Evolutionary conservation across 2,888 invertebrate species (phyloP).

Genomic region (Brenthis daphne): DNA sequence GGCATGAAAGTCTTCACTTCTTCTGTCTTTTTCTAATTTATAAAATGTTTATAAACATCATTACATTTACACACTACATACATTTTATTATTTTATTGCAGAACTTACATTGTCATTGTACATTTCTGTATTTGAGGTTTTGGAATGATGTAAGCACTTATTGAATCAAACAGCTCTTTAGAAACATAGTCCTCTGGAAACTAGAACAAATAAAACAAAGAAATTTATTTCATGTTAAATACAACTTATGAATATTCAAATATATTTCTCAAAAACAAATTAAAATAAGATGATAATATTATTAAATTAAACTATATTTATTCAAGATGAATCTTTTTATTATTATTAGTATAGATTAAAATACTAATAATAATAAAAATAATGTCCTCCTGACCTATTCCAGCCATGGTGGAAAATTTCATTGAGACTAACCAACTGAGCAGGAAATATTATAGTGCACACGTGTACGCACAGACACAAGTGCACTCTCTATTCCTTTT

Average conservation of each 20-base stretch:
- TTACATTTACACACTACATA: no score
- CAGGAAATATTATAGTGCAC: no score
- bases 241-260: no score
- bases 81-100: conserved; percentile 1
- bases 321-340: not conserved
- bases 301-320: not conserved
- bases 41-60: conserved; percentile 17
- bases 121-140: conserved; percentile 95
- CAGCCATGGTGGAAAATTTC: no score
- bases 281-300: no score
- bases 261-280: no score
- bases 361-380: no score
- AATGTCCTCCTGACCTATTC: no score
- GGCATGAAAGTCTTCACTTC: not conserved
- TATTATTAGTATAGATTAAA: no score
- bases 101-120: conserved; percentile 93
- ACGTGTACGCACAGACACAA: no score
- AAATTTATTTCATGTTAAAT: not conserved
- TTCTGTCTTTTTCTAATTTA: not conserved
- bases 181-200: conserved; percentile 95
- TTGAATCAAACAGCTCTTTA: conserved; percentile 96
- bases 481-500: no score
- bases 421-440: no score
- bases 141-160: conserved; percentile 97
- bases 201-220: conserved; percentile 67